Evolutionary conservation across 2,888 invertebrate species (phyloP).

Genomic region (Embidobia sp.): DNA sequence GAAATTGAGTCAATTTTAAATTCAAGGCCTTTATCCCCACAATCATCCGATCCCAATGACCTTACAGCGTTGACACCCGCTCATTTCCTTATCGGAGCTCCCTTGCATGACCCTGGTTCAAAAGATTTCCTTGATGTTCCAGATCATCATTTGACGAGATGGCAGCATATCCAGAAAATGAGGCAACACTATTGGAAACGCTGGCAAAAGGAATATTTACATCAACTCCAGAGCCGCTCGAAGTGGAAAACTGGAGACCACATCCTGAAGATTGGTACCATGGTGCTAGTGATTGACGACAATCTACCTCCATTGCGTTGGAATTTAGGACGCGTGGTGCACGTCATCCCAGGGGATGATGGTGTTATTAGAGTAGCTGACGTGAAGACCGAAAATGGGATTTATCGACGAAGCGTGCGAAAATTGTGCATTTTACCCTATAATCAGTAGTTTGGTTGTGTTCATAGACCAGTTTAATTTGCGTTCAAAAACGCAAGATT

Average conservation of each 20-base stretch:
- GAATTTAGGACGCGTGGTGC: neutral
- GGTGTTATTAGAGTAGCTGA: neutral
- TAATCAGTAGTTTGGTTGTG: too few species aligned
- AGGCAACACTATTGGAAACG: conserved; percentile 10
- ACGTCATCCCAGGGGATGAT: neutral
- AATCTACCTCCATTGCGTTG: conserved; percentile 2
- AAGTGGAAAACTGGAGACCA: neutral
- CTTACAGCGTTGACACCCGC: conserved; percentile 64
- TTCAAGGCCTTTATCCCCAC: conserved; percentile 55
- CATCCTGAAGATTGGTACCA: neutral
- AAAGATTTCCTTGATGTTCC: neutral
- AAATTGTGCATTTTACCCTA: neutral
- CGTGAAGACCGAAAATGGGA: neutral
- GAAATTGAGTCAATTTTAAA: conserved; percentile 66
- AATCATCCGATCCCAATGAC: conserved; percentile 53
- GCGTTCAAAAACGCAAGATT: too few species aligned
- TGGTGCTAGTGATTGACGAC: neutral
- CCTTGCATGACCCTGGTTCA: conserved; percentile 3
- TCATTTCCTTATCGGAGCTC: conserved; percentile 67
- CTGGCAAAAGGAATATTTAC: conserved; percentile 15
- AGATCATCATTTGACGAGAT: neutral
- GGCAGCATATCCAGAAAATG: conserved; percentile 7
- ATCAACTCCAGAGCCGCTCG: conserved; percentile 12
- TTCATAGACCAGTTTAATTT: too few species aligned
- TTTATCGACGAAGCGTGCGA: neutral